phyloP scores from a whole-genome alignment of 2,888 invertebrate species.

The Dasysyrphus albostriatus region DNA sequence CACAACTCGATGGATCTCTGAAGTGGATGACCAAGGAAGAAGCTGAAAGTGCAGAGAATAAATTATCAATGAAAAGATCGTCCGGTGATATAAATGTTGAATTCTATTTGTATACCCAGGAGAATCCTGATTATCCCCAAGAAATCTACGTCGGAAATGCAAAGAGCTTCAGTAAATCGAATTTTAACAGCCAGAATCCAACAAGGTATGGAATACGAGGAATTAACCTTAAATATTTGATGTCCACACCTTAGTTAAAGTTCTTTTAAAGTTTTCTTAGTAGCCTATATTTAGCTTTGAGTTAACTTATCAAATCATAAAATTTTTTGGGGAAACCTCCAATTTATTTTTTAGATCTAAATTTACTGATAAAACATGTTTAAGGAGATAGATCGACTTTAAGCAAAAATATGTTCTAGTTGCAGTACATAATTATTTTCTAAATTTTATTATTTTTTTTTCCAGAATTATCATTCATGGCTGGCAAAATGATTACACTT shows the following conservation, averaged over 20 bases:
- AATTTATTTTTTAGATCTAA: no score
- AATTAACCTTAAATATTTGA: no score
- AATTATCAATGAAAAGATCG: not conserved
- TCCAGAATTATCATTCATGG: slow-evolving; percentile 80
- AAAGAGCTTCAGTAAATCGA: slow-evolving; percentile 32
- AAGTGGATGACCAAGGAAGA: slow-evolving; percentile 77
- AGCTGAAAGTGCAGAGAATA: slow-evolving; percentile 30
- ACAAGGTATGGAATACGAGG: slow-evolving; percentile 63
- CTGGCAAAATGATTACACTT: slow-evolving; percentile 85
- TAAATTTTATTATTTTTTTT: not conserved
- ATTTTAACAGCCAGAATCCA: slow-evolving; percentile 70
- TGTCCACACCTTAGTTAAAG: no score
- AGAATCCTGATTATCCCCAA: slow-evolving; percentile 51
- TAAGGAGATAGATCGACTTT: not conserved
- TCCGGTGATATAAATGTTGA: slow-evolving; percentile 1
- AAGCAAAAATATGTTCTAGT: no score
- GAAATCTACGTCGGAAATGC: slow-evolving; percentile 20
- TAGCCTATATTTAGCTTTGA: no score
- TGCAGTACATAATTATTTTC: not conserved
- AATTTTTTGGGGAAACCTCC: no score
- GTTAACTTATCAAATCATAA: no score
- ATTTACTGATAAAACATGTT: no score
- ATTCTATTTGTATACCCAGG: slow-evolving; percentile 69
- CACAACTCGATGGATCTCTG: slow-evolving; percentile 71
- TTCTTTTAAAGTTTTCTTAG: no score